Evolutionary conservation across 1,140 invertebrate genomes (phyloP), one percentile per base, ranked within the genome.

Genomic region (Ceratina calcarata): DNA sequence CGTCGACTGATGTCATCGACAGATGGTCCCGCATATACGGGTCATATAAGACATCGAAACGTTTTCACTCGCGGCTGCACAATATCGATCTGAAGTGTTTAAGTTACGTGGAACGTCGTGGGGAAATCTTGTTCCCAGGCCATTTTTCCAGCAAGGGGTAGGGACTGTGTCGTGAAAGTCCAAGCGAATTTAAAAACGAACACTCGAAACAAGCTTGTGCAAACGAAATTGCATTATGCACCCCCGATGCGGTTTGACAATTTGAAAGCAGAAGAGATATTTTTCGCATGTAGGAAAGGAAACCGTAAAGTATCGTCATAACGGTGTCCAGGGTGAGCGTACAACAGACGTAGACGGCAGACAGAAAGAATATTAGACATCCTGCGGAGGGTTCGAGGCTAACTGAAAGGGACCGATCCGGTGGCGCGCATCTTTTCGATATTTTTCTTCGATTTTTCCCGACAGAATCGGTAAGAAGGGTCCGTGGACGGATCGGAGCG

Each of bases 21-120:
- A 77, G 65, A 77, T 77, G 74, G 74, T 61, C 55, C 65, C 74
- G 15, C 55, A 20, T 69, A 61, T 69, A 69, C 65, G 65, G 55
- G 74, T 20, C 22, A 24, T 60, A 69, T 60, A 69, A 77, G 45
- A 60, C 65, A 77, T 20, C 37, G 18, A 51, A 68, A 77, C 60
- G 69, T 60, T 77, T 77, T 61, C 55, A 69, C 22, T 18, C 64
- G 18, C 55, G 55, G 53, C 18, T 60, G 64, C 6, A 22, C 55
- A 76, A 60, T 16, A 68, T 76, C 74, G 64, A 76, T 58, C 64
- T 12, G 16, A 12, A 15, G 53, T 2, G 55, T n/a, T 13, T 15
- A 3, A 58, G 32, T 57, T 20, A 18, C 53, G 15, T 15, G 20
- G 16, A 0, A 22, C n/a, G 24, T 22, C 4, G 32, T 10, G 16